Conservation (phyloP, 2,888 invertebrate genomes). For the Yponomeuta cagnagella region DNA sequence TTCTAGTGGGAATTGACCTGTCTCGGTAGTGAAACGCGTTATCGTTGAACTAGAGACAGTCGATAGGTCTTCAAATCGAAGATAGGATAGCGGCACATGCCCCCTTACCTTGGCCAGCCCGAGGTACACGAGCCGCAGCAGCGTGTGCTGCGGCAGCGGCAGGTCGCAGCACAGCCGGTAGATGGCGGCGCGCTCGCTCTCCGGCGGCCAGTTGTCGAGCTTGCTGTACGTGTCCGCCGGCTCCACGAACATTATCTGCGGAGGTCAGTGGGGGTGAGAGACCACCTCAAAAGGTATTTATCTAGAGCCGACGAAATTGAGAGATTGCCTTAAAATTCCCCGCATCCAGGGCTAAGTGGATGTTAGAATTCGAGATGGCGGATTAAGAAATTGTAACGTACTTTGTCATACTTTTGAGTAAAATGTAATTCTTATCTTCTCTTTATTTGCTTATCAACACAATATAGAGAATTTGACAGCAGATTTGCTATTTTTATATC, state of each 20-base stretch:
- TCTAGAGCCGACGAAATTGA: too few species aligned
- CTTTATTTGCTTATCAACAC: background rate
- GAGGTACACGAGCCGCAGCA: conserved; percentile 87
- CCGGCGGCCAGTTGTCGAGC: conserved; percentile 92
- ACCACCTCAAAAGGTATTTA: too few species aligned
- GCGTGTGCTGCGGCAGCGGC: conserved; percentile 89
- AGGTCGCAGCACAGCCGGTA: conserved; percentile 91
- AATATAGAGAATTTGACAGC: too few species aligned
- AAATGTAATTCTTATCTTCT: background rate
- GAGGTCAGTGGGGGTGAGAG: background rate
- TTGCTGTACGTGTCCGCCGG: conserved; percentile 87
- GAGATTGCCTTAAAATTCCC: too few species aligned
- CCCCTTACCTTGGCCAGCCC: conserved; percentile 79
- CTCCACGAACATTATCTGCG: conserved; percentile 82
- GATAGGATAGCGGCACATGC: too few species aligned
- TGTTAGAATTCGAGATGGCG: too few species aligned
- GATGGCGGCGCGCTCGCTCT: conserved; percentile 87
- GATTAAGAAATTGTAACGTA: background rate
- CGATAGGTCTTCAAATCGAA: too few species aligned
- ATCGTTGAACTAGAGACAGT: too few species aligned
- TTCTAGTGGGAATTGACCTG: too few species aligned
- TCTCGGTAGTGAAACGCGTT: too few species aligned
- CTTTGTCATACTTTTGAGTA: background rate
- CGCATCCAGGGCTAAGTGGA: background rate
- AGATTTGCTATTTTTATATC: too few species aligned